Conservation (phyloP, 1,140 invertebrate genomes). For the Drosophila eugracilis region DNA sequence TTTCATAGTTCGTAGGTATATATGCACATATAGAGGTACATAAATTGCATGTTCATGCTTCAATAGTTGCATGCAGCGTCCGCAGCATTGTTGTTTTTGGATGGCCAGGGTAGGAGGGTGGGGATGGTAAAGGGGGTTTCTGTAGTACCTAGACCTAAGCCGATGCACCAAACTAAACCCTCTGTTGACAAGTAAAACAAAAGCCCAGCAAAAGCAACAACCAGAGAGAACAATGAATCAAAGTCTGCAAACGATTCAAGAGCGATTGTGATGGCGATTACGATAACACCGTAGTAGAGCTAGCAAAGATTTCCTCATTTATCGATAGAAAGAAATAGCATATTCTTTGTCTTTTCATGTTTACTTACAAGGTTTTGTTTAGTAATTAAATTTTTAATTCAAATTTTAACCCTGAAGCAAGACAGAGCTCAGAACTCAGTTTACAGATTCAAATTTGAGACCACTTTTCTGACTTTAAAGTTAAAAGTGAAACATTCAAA, state of each 20-base stretch:
- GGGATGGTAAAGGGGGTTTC: neutral
- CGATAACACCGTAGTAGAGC: neutral
- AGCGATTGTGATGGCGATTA: slow-evolving; percentile 44
- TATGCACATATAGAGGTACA: slow-evolving; percentile 48
- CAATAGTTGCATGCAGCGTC: slow-evolving; percentile 77
- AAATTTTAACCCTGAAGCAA: too few relatives aligned
- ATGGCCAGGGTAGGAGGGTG: neutral
- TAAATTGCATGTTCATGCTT: slow-evolving; percentile 82
- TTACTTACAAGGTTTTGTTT: neutral
- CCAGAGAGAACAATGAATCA: slow-evolving; percentile 39
- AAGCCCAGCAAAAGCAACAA: slow-evolving; percentile 27
- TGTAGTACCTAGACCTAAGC: slow-evolving; percentile 61
- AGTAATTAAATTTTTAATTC: too few relatives aligned
- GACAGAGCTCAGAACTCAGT: too few relatives aligned
- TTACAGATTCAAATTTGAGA: too few relatives aligned
- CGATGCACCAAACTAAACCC: slow-evolving; percentile 62
- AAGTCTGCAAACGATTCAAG: slow-evolving; percentile 41
- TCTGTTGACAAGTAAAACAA: slow-evolving; percentile 75
- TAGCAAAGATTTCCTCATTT: neutral
- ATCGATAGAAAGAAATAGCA: neutral
- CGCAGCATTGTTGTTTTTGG: slow-evolving; percentile 43
- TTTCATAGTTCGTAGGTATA: slow-evolving; percentile 66
- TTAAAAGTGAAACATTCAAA: too few relatives aligned
- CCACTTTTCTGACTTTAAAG: too few relatives aligned
- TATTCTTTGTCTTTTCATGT: neutral